These are phyloP conservation scores for Falco berigora DNA, from an alignment of 2,797 vertebrate genomes.

Conservation along the genomic window DNA sequence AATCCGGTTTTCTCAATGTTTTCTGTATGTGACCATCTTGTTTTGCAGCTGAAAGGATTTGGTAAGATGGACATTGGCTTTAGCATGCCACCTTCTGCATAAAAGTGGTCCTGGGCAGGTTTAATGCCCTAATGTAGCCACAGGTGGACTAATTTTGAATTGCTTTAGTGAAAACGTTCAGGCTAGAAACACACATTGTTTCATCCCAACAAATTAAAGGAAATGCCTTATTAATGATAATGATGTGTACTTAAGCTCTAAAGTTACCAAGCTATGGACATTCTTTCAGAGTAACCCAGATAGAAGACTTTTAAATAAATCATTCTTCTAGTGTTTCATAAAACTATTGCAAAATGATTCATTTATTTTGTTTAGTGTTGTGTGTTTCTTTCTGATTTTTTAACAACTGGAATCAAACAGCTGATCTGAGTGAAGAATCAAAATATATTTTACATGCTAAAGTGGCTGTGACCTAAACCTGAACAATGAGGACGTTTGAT, in stretches of 20 bases:
- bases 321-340: neutral
- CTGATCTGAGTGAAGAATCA: neutral
- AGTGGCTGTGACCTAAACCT: neutral
- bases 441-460: neutral
- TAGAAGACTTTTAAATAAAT: neutral
- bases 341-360: neutral
- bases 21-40: neutral
- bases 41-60: neutral
- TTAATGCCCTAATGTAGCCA: neutral
- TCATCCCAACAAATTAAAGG: neutral
- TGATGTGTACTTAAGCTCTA: neutral
- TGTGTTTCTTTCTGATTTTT: neutral
- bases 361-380: neutral
- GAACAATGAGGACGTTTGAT: neutral
- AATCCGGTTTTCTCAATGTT: neutral
- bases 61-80: neutral
- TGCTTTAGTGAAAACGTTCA: neutral
- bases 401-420: neutral
- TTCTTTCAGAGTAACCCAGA: neutral
- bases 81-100: neutral
- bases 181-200: neutral
- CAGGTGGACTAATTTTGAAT: neutral
- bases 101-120: neutral
- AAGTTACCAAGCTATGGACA: neutral
- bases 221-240: neutral